Base-by-base conservation (phyloP, 2,888 invertebrate species). In the Campaea margaritaria region DNA sequence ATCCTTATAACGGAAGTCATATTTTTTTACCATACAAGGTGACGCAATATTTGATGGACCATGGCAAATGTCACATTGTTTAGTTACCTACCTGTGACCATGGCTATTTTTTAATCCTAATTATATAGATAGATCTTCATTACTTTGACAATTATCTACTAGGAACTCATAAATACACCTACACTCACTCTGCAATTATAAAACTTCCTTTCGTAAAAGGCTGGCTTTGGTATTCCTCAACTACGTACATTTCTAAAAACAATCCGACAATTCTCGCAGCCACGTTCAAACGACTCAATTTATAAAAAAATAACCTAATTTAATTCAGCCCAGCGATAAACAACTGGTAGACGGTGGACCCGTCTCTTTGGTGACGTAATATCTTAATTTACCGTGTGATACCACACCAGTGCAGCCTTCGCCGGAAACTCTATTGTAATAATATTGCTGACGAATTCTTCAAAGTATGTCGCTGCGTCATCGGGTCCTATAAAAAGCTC, bases 381-480 rank as follows among this genome's bases (percentile, higher is more conserved):
- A 52, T 53, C 55, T 69, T 62, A 65, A 71, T 73, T 73, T 74
- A 72, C 57, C n/a, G 47, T 49, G 63, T 72, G 70, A 9, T 31
- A 31, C 9, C 21, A 72, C 70, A 76, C 70, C 68, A 69, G 65
- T 65, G 63, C 67, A 73, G 55, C 70, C 75, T 75, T 76, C 72
- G 58, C 56, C 58, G 60, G 31, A 68, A 70, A 67, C 56, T 62
- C 60, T 62, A 65, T 69, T 63, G 39, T 68, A 65, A 68, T 58
- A 72, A 73, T 68, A 70, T 62, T 50, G 66, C 53, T 78, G 80
- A 81, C 76, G 71, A 64, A 59, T 68, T 65, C 70, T 58, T 56
- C 46, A 62, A 75, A 75, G 69, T 74, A 75, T 73, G 52, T 49
- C 46, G 16, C 21, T 46, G 56, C 67, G 65, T 67, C 67, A 53